Evolutionary conservation across 2,888 invertebrate genomes (phyloP).

Genomic region (Pristionchus japonicus): DNA sequence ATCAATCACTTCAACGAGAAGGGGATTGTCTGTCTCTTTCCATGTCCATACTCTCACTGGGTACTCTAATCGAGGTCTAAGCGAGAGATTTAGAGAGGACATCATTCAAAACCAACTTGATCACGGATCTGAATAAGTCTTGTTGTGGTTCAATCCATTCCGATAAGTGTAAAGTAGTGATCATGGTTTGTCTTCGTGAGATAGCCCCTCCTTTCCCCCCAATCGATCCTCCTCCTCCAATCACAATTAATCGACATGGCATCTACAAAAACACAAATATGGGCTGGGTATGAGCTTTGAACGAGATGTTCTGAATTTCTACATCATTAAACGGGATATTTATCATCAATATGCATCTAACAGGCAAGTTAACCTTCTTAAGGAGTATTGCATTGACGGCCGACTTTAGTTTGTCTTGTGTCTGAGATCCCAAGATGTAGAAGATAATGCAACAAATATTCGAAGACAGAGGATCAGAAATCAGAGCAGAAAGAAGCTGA

Average conservation of each 20-base stretch:
- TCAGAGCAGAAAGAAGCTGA: background rate
- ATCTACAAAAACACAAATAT: background rate
- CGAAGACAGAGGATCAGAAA: background rate
- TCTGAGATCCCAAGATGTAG: background rate
- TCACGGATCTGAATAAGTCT: background rate
- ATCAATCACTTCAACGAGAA: background rate
- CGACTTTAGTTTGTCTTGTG: background rate
- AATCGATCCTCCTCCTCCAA: constrained; percentile 36
- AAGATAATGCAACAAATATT: constrained; percentile 27
- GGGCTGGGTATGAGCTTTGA: too few relatives aligned
- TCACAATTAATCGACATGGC: background rate
- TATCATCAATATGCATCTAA: too few relatives aligned
- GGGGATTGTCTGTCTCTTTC: constrained; percentile 6
- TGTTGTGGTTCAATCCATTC: constrained; percentile 36
- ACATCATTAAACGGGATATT: too few relatives aligned
- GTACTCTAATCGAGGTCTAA: background rate
- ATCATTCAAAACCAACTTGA: background rate
- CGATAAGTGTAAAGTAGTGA: constrained; percentile 8
- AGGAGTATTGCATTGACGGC: background rate
- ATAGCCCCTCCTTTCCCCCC: constrained; percentile 10
- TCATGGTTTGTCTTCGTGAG: constrained; percentile 22
- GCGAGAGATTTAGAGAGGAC: background rate
- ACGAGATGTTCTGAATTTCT: too few relatives aligned
- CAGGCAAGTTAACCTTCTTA: constrained; percentile 16
- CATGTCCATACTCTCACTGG: background rate